Evolutionary conservation across 2,797 vertebrate genomes (phyloP).

Genomic region (Lepus oiostolus): DNA sequence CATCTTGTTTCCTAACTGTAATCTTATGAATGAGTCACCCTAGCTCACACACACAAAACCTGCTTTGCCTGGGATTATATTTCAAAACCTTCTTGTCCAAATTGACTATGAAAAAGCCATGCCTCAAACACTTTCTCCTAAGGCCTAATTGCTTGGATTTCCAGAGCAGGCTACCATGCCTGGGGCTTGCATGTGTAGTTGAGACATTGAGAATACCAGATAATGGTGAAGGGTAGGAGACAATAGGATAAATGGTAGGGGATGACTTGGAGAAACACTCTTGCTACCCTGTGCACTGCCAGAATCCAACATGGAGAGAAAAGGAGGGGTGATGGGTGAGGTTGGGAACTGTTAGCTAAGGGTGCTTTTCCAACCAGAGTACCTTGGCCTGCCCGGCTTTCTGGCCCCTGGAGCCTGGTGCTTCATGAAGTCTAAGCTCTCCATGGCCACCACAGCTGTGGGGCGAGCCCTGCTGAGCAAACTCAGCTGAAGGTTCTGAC

Average conservation of each 20-base stretch:
- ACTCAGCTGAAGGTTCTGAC: not conserved
- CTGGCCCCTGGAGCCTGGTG: not conserved
- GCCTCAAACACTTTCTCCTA: not conserved
- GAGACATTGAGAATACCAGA: not conserved
- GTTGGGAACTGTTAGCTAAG: too few relatives aligned
- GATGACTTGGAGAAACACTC: not conserved
- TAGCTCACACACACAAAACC: not conserved
- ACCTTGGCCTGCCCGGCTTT: not conserved
- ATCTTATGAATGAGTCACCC: not conserved
- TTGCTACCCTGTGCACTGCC: not conserved
- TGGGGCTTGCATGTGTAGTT: not conserved
- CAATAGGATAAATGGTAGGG: not conserved
- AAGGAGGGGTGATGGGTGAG: not conserved
- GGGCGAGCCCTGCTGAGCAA: not conserved
- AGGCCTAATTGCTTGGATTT: not conserved
- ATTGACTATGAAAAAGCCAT: not conserved
- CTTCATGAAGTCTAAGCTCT: slow-evolving; percentile 33
- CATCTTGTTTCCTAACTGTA: not conserved
- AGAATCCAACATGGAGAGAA: not conserved
- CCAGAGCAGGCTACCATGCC: not conserved
- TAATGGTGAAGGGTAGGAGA: not conserved
- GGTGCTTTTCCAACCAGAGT: not conserved
- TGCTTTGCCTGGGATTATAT: not conserved
- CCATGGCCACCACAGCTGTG: not conserved
- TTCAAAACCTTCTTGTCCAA: slow-evolving; percentile 1